Evolutionary conservation across 2,797 vertebrate genomes (phyloP).

Genomic region (Lepilemur septentrionalis): DNA sequence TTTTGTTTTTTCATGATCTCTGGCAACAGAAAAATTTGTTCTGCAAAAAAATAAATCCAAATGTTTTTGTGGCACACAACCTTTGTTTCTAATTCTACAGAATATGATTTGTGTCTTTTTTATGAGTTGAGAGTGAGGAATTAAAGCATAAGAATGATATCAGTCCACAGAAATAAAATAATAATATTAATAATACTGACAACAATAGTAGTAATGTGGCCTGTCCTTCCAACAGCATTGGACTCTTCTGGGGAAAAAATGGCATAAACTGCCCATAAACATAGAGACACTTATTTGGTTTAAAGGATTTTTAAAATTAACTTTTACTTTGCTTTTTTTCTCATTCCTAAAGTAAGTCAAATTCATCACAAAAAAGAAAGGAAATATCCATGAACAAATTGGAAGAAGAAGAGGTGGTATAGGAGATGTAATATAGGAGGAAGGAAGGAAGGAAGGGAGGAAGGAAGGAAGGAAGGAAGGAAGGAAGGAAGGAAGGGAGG

Average conservation of each 20-base stretch:
- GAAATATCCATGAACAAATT: not conserved
- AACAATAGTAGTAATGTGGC: not conserved
- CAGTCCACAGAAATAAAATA: not conserved
- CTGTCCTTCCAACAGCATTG: not conserved
- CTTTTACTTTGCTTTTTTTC: not conserved
- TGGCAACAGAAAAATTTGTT: not conserved
- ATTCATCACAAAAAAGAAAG: not conserved
- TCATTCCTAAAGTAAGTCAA: not conserved
- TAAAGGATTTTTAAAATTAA: not conserved
- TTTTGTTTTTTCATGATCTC: not conserved
- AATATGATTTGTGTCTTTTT: not conserved
- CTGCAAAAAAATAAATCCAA: not conserved
- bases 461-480: rapidly evolving
- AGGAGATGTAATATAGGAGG: too few relatives aligned
- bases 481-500: too few relatives aligned
- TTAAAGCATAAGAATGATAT: not conserved
- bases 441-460: too few relatives aligned
- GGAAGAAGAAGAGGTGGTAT: not conserved
- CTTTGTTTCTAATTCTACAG: not conserved
- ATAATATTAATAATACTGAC: not conserved
- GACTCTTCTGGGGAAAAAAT: not conserved
- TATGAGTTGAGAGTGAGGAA: not conserved
- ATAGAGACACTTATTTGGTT: not conserved
- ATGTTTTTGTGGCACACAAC: not conserved
- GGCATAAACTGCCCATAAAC: not conserved